phyloP scores from a whole-genome alignment of 2,113 vertebrate species.

The Amblyornis subalaris region DNA sequence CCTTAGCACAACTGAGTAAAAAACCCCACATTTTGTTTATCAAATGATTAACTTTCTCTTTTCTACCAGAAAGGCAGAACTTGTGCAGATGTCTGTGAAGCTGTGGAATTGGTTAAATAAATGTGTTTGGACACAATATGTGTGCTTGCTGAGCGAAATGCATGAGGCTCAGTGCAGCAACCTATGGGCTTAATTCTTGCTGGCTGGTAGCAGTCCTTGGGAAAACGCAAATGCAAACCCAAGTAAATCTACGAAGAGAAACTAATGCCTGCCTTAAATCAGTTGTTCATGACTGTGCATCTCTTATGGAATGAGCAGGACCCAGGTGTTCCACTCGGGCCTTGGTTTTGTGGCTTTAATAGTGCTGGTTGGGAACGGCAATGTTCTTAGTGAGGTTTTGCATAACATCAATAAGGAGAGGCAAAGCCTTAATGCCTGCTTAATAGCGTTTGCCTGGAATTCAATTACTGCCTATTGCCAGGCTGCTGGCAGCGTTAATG shows the following conservation, averaged over 20 bases:
- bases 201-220: background rate
- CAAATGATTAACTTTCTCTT: background rate
- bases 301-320: background rate
- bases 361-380: background rate
- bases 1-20: background rate
- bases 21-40: background rate
- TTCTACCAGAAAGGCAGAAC: background rate
- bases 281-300: background rate
- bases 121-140: background rate
- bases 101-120: background rate
- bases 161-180: rapidly evolving
- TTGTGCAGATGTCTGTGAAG: background rate
- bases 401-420: background rate
- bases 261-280: background rate
- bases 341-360: background rate
- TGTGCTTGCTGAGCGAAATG: background rate
- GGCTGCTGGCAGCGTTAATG: conserved; percentile 47
- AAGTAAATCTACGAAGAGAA: background rate
- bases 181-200: background rate
- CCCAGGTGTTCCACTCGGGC: background rate
- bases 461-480: conserved; percentile 41
- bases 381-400: background rate
- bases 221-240: background rate
- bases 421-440: conserved; percentile 20
- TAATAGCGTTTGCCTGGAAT: background rate